Conservation (phyloP, 2,113 vertebrate species). For the Mus musculus region GRCm39 chr6:101216501-101217000, state of each 20-base stretch:
- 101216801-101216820: not conserved
- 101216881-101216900: not conserved
- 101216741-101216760: not conserved
- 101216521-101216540: not conserved
- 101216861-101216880: not conserved
- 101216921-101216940: constrained; percentile 1
- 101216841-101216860: not conserved
- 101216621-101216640: constrained; percentile 1
- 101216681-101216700: not conserved
- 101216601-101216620: not conserved
- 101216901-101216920: not conserved
- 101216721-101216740: not conserved
- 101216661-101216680: not conserved
- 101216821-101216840: not conserved
- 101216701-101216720: not conserved
- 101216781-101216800: not conserved
- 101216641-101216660: not conserved
- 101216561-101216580: not conserved
- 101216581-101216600: not conserved
- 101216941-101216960: not conserved
- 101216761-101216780: not conserved
- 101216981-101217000: not conserved
- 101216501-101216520: not conserved
- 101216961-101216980: constrained; percentile 7
- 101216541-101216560: constrained; percentile 15